Evolutionary conservation across 1,140 invertebrate genomes (phyloP), one percentile per base, ranked within the genome.

Genomic region (Lamellibrachia luymesi): DNA sequence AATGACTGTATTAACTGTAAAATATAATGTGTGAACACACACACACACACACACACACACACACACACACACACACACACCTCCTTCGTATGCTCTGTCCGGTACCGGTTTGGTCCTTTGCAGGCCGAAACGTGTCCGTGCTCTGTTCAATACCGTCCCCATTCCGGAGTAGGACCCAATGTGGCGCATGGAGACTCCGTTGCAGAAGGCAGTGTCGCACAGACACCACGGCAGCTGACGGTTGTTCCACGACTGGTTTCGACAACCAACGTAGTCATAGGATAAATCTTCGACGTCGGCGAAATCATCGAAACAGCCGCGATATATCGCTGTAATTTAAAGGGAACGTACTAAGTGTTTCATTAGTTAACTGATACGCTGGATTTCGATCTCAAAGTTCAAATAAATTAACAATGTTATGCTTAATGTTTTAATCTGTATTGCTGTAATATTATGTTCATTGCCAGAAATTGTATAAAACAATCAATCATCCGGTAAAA

Each of bases 181-280:
- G 64, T 80, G 64, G 92, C 51, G 38, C 91, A 93, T 92, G 91
- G 91, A 52, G 50, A 92, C 50, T 2, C 90, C 91, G 64, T 93
- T 93, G 91, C 93, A 93, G 91, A 93, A 91, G 49, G 92, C 91
- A 2, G 50, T 51, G 50, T 92, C 38, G 91, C 93, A 93, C 90
- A 93, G 64, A 64, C 93, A 93, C 93, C 93, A 93, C 8, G 51
- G 91, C 8, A 51, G 91, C 22, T 27, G 22, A 8, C 51, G 51
- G 93, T 92, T 92, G 64, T 93, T 93, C 93, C 93, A 93, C 49
- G 91, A 92, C 51, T 93, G 93, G 52, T 92, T 93, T 2, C 91
- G 91, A 50, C 93, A 93, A 10, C 93, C 93, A n/a, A 51, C 7
- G 91, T 92, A 92, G 49, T 50, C 91, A 25, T 56, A 50, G 17